These are phyloP conservation scores for Horisme vitalbata DNA, from an alignment of 2,888 invertebrate species.

Conservation along the genomic window DNA sequence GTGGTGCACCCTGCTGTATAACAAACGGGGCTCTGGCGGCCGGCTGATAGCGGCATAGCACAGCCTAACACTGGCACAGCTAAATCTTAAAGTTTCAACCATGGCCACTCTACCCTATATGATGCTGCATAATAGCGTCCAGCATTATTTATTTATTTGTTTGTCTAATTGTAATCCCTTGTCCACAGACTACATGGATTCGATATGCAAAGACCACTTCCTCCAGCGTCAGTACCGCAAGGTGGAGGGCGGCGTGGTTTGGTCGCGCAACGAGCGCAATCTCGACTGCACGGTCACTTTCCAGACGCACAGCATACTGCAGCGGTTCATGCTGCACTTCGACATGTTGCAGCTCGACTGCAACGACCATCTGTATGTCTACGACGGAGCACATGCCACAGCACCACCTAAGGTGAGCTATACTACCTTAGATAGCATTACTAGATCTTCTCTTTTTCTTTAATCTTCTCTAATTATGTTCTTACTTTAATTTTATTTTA, in stretches of 20 bases:
- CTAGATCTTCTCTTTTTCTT: no score
- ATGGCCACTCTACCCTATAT: no score
- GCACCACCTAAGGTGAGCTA: conserved; percentile 91
- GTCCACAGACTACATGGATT: conserved; percentile 93
- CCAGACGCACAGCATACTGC: conserved; percentile 96
- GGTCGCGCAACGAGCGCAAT: conserved; percentile 95
- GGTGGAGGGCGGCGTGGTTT: conserved; percentile 94
- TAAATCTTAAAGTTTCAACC: no score
- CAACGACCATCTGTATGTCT: conserved; percentile 96
- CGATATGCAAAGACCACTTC: conserved; percentile 94
- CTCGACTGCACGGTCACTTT: conserved; percentile 96
- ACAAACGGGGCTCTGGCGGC: no score
- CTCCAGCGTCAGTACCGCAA: conserved; percentile 94
- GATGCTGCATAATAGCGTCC: no score
- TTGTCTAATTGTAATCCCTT: conserved; percentile 27
- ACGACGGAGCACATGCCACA: conserved; percentile 95
- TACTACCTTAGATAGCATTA: no score
- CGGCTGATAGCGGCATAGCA: no score
- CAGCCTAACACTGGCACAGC: no score
- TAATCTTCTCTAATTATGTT: no score
- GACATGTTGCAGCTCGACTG: conserved; percentile 96
- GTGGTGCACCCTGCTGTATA: no score
- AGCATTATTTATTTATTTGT: no score
- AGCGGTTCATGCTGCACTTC: conserved; percentile 96
- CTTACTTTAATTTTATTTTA: no score